Evolutionary conservation across 2,888 invertebrate species (phyloP).

Genomic region (Patella ulyssiponensis): DNA sequence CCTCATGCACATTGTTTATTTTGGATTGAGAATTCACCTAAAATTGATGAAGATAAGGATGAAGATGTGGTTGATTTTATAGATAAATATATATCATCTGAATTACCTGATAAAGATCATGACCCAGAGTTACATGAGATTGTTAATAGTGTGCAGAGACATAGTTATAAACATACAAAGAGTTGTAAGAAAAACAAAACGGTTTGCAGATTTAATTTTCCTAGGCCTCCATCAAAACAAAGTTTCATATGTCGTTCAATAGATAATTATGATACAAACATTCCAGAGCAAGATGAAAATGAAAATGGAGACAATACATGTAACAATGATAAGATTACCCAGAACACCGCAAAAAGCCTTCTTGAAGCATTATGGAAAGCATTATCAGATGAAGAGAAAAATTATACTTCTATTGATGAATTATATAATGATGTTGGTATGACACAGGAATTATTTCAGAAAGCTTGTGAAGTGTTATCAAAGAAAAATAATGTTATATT

Average conservation of each 20-base stretch:
- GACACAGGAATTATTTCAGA: slow-evolving; percentile 10
- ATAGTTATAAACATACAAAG: slow-evolving; percentile 37
- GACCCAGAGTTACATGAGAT: slow-evolving; percentile 39
- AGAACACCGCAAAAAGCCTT: neutral
- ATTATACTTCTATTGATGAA: slow-evolving; percentile 12
- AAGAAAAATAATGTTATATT: slow-evolving; percentile 4
- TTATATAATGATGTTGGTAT: slow-evolving; percentile 1
- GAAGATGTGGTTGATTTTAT: slow-evolving; percentile 32
- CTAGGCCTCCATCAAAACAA: slow-evolving; percentile 26
- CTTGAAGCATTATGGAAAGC: slow-evolving; percentile 11
- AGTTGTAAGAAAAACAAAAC: slow-evolving; percentile 32
- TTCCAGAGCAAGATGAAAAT: neutral
- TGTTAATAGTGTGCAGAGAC: slow-evolving; percentile 34
- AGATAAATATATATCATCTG: slow-evolving; percentile 39
- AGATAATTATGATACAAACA: slow-evolving; percentile 8
- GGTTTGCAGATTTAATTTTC: slow-evolving; percentile 42
- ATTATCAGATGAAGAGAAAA: neutral
- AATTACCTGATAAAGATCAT: slow-evolving; percentile 17
- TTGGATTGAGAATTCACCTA: slow-evolving; percentile 36
- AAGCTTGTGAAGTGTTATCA: slow-evolving; percentile 1
- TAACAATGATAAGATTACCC: neutral
- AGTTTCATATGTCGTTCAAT: slow-evolving; percentile 17
- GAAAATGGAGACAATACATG: neutral
- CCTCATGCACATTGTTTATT: slow-evolving; percentile 42
- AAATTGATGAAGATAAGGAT: slow-evolving; percentile 22